A percentile compares a stretch with the other conserved stretches of the same genome.
These are phyloP conservation scores for Torymus tubicola DNA, from an alignment of 2,888 invertebrate genomes.

Conservation along the genomic window DNA sequence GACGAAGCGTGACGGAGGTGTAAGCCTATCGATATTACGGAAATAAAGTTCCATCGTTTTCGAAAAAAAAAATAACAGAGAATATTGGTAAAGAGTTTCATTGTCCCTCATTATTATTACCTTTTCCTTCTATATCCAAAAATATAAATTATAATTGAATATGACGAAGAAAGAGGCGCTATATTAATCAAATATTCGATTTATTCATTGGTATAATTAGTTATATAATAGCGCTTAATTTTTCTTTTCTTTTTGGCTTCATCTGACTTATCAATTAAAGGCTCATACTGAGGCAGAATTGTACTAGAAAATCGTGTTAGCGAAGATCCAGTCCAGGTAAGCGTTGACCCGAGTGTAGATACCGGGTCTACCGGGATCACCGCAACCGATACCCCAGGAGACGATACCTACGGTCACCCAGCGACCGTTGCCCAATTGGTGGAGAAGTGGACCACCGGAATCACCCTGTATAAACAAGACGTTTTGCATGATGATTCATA, in stretches of 20 bases:
- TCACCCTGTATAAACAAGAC: constrained; percentile 82
- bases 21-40: constrained; percentile 65
- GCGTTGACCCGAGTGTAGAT: constrained; percentile 86
- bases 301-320: constrained; percentile 77
- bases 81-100: too few species aligned
- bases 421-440: constrained; percentile 84
- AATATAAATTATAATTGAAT: too few species aligned
- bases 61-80: constrained; percentile 45
- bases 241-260: background rate
- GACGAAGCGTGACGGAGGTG: constrained; percentile 62
- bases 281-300: too few species aligned
- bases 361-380: constrained; percentile 86
- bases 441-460: constrained; percentile 89
- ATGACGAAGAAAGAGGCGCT: too few species aligned
- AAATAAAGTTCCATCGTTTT: constrained; percentile 72
- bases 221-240: too few species aligned
- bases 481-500: too few species aligned
- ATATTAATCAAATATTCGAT: too few species aligned
- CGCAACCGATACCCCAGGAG: constrained; percentile 91
- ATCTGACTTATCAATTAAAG: background rate
- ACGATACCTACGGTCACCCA: constrained; percentile 90
- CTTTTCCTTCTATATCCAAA: too few species aligned
- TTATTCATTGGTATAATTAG: too few species aligned
- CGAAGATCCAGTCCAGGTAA: constrained; percentile 85
- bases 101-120: too few species aligned